These are phyloP conservation scores for Chrysochloris asiatica DNA, from an alignment of 2,113 vertebrate species.

Conservation along the genomic window DNA sequence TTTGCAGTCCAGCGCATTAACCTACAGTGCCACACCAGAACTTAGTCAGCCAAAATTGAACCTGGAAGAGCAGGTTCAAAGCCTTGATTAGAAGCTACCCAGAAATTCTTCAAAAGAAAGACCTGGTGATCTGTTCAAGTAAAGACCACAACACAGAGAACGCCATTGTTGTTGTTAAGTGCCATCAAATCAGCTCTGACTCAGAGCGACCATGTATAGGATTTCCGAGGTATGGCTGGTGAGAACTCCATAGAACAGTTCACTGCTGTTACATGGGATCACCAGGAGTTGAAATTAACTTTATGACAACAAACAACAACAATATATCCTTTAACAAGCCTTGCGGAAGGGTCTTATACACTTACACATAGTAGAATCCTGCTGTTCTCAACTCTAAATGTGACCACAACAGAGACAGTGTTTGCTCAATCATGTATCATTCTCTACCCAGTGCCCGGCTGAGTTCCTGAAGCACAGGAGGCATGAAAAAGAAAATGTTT, in stretches of 20 bases:
- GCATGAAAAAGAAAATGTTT: not conserved
- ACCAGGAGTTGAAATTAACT: not conserved
- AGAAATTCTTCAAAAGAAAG: not conserved
- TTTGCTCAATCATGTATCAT: not conserved
- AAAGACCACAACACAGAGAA: not conserved
- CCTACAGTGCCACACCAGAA: too few species aligned
- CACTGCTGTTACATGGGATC: too few species aligned
- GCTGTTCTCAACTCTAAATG: accelerated
- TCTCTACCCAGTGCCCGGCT: not conserved
- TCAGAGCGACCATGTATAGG: too few species aligned
- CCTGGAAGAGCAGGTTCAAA: too few species aligned
- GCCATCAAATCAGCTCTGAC: too few species aligned
- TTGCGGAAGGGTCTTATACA: accelerated
- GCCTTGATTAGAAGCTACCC: not conserved
- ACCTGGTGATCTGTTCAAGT: not conserved
- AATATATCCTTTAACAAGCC: too few species aligned
- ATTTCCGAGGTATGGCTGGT: too few species aligned
- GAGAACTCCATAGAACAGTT: too few species aligned
- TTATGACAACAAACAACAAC: not conserved
- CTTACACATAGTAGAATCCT: not conserved
- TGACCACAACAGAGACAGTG: not conserved
- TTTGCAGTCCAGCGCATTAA: too few species aligned
- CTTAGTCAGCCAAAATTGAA: too few species aligned
- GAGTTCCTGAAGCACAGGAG: not conserved
- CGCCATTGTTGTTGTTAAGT: too few species aligned